phyloP scores from a whole-genome alignment of 2,888 invertebrate species.

The Tachina fera region DNA sequence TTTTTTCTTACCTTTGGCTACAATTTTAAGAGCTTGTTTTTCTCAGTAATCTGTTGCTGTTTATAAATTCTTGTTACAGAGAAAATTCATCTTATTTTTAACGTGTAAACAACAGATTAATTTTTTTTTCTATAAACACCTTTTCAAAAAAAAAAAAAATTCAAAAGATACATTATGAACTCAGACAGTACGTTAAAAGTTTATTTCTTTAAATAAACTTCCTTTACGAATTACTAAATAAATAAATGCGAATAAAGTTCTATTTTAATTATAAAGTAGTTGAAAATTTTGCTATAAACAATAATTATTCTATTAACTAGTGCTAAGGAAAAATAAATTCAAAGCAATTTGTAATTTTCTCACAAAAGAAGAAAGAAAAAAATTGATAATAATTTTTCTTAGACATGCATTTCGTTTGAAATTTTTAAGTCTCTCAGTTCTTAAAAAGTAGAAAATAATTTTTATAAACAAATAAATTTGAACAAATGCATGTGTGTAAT shows the following conservation, averaged over 20 bases:
- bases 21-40: background rate
- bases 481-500: background rate
- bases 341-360: constrained; percentile 15
- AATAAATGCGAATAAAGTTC: background rate
- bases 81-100: constrained; percentile 44
- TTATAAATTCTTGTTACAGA: background rate
- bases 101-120: constrained; percentile 39
- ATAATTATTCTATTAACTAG: constrained; percentile 54
- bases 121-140: background rate
- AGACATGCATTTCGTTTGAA: background rate
- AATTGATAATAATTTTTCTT: background rate
- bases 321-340: constrained; percentile 15
- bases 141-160: background rate
- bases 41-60: background rate
- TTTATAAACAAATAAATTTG: constrained; percentile 3
- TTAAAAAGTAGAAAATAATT: background rate
- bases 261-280: constrained; percentile 33
- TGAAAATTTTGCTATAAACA: constrained; percentile 42
- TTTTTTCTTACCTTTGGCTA: background rate
- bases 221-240: constrained; percentile 29
- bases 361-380: background rate
- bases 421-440: background rate
- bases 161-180: constrained; percentile 36
- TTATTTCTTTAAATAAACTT: constrained; percentile 54
- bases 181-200: constrained; percentile 13